Evolutionary conservation across 2,113 vertebrate genomes (phyloP), one percentile per base, ranked within the genome.

Genomic region (Spilogale gracilis): DNA sequence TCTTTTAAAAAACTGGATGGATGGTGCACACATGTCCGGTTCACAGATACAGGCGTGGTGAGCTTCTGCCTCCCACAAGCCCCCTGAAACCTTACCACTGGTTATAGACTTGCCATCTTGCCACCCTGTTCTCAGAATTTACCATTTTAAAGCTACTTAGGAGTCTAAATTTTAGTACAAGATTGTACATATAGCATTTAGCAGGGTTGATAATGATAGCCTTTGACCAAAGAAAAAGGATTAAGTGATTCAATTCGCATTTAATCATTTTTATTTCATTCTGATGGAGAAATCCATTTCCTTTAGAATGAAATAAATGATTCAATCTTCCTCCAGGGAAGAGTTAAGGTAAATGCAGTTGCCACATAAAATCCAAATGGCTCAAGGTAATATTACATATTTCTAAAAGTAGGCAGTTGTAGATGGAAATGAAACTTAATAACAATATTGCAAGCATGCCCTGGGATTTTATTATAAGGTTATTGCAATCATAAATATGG

Each of bases 341-440:
- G 97, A 98, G 95, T 97, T 98, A 98, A 97, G 97, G 60, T n/a
- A 98, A 98, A 98, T 98, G 98, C 93, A 97, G 38, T 56, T 98
- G 97, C 92, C 85, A 92, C 67, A 86, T 89, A 98, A 98, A 97
- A 76, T 25, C 30, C 79, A 89, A 97, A 94, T 97, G 95, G 97
- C 83, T 97, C 81, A 91, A 95, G 95, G 63, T 94, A 83, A 69
- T 83, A 88, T 98, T 97, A 79, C 23, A 56, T 95, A 94, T 79
- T 97, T 96, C 94, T 96, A 89, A 97, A 97, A 83, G 81, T 78
- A 97, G 91, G 96, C 85, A 95, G 94, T 92, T 83, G 91, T 93
- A 91, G 27, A 92, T 81, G 89, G 93, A 96, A 93, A 94, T 88
- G 86, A 98, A 97, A 97, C 92, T 30, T 80, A 96, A 96, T 95